These are phyloP conservation scores for Fringilla coelebs DNA, from an alignment of 2,797 vertebrate genomes.

Conservation along the genomic window DNA sequence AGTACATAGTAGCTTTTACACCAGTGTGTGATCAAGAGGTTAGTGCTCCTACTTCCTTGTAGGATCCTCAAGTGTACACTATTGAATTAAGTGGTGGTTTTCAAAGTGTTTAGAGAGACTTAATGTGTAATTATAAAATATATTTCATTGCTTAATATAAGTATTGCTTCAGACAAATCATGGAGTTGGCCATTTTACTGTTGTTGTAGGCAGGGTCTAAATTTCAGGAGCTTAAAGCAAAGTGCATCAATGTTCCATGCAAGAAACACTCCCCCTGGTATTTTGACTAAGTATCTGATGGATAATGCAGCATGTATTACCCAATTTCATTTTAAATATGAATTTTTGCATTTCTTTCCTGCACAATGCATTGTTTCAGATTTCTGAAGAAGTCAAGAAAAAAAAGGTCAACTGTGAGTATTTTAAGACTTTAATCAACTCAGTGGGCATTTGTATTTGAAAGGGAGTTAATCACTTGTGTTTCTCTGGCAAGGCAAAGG, in stretches of 20 bases:
- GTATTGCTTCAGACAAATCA: neutral
- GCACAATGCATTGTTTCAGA: neutral
- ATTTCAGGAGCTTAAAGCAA: neutral
- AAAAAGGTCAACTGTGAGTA: neutral
- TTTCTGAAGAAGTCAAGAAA: neutral
- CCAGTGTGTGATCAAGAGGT: conserved; percentile 15
- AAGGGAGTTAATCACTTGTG: neutral
- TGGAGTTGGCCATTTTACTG: neutral
- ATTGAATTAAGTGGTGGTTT: neutral
- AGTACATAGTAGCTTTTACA: conserved; percentile 72
- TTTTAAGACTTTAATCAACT: neutral
- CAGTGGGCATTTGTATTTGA: neutral
- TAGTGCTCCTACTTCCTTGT: neutral
- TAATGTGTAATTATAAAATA: neutral
- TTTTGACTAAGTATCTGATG: neutral
- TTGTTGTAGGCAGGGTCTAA: neutral
- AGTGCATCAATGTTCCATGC: neutral
- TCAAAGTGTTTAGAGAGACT: neutral
- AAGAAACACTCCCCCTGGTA: neutral
- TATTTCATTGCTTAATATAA: neutral
- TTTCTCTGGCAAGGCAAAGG: neutral
- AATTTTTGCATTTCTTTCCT: neutral
- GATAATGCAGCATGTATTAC: neutral
- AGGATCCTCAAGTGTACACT: neutral
- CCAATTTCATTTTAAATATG: neutral